Evolutionary conservation across 2,888 invertebrate genomes (phyloP).

Genomic region (Incurvaria masculella): DNA sequence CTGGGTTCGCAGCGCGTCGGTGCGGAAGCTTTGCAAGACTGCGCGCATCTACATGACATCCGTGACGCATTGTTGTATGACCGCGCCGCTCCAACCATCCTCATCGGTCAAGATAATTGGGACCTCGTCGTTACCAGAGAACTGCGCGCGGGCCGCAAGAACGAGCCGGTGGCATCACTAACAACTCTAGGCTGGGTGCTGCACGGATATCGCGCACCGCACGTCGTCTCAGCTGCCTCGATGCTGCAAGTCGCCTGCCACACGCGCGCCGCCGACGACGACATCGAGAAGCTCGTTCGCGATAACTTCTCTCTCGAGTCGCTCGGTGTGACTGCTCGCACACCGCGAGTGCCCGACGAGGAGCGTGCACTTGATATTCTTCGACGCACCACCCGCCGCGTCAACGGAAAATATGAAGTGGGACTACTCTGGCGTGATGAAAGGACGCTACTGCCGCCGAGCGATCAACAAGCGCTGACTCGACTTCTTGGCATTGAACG

Average conservation of each 20-base stretch:
- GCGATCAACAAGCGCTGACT: slow-evolving; percentile 1
- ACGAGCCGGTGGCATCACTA: neutral
- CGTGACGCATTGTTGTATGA: slow-evolving; percentile 3
- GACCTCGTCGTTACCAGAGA: neutral
- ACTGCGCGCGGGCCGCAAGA: neutral
- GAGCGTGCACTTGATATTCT: slow-evolving; percentile 4
- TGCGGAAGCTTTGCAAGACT: neutral
- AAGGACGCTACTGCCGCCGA: slow-evolving; percentile 6
- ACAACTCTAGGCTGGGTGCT: neutral
- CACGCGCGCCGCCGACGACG: neutral
- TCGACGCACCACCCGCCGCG: slow-evolving; percentile 1
- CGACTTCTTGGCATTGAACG: slow-evolving; percentile 7
- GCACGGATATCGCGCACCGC: neutral
- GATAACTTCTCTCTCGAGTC: neutral
- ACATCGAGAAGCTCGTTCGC: neutral
- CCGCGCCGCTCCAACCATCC: neutral
- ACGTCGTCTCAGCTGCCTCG: neutral
- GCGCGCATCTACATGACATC: slow-evolving; percentile 6
- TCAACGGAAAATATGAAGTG: slow-evolving; percentile 9
- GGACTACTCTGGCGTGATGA: slow-evolving; percentile 12
- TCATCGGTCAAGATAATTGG: neutral
- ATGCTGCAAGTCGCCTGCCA: neutral
- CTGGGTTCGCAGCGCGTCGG: slow-evolving; percentile 2
- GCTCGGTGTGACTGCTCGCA: neutral
- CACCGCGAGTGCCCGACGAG: neutral